Conservation (phyloP, 1,140 invertebrate genomes). For the Sogatella furcifera region DNA sequence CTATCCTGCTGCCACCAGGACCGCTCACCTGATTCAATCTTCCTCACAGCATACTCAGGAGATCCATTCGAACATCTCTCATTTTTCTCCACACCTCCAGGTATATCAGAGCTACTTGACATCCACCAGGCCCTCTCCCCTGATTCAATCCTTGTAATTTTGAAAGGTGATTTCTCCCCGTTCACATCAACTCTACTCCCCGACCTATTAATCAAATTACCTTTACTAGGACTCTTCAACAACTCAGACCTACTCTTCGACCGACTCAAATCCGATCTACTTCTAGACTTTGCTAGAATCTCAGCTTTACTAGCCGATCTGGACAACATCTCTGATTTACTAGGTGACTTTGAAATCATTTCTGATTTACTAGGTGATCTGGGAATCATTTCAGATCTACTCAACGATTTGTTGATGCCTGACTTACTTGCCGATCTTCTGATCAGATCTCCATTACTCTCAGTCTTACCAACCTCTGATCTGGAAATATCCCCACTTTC, state of each 20-base stretch:
- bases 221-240: not conserved
- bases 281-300: not conserved
- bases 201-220: not conserved
- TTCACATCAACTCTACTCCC: not conserved
- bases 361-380: no score
- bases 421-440: no score
- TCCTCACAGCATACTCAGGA: not conserved
- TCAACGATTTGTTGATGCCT: no score
- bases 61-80: not conserved
- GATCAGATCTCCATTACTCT: no score
- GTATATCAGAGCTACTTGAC: constrained; percentile 15
- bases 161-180: not conserved
- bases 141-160: constrained; percentile 29
- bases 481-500: no score
- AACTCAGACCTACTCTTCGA: not conserved
- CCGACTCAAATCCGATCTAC: not conserved
- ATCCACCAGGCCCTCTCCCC: constrained; percentile 52
- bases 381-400: no score
- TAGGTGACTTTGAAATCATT: no score
- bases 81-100: not conserved
- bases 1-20: not conserved
- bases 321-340: no score
- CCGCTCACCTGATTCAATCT: not conserved
- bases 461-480: no score
- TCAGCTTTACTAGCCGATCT: not conserved